Base-by-base conservation (phyloP, 2,113 vertebrate genomes). In the Nanger granti region DNA sequence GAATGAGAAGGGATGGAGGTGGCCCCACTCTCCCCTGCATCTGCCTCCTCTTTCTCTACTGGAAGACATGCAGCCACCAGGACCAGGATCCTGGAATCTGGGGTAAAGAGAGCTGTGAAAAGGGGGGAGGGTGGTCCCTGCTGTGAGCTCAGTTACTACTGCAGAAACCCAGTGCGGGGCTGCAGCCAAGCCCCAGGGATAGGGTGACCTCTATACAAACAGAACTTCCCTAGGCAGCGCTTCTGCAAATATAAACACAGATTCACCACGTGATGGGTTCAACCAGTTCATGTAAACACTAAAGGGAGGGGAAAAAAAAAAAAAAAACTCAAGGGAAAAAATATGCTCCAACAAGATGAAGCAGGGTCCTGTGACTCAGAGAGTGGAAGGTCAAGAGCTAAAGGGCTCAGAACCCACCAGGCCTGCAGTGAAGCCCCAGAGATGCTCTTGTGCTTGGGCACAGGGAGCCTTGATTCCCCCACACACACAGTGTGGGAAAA, bases 211-310 rank as follows among this genome's bases (percentile, higher is more conserved):
- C 92, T 98, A 97, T 94, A 95, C 98, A 99, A 99, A 99, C 98
- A 99, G 97, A 99, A 97, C 98, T 98, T 98, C 96, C 52, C 97
- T 88, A 85, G 98, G 98, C 97, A 85, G 98, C 8, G 28, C 97
- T 98, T 98, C 98, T 98, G 97, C 98, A 98, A 99, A 99, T 98
- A 99, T 98, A 99, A 99, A 98, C 98, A 99, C 44, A 96, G 96
- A 97, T 97, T 98, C 98, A 97, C 84, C 96, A 98, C 80, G 97
- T 98, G 98, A 98, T 37, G 76, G 95, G 98, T 99, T 99, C 98
- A 98, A 86, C 79, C 97, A 99, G 98, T 99, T 99, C 98, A 98
- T 94, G 96, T 98, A 99, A 99, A 99, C 98, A 99, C 94, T 83
- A 97, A 95, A 97, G 96, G 97, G 97, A 95, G 91, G 20, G 1